Conservation (phyloP, 2,888 invertebrate genomes). For the Drosophila dives region DNA sequence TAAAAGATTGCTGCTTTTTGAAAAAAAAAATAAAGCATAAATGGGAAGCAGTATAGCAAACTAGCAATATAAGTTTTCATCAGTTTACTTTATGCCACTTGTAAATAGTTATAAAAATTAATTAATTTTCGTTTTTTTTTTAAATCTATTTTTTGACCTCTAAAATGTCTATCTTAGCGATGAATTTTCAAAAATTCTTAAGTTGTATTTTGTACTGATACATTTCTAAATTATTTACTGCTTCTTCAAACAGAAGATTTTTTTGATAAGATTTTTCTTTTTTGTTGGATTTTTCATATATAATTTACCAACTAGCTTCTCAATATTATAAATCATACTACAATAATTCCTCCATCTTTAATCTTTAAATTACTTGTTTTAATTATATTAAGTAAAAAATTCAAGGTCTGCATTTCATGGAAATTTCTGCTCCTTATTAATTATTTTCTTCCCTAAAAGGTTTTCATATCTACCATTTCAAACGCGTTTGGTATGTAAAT, state of each 20-base stretch:
- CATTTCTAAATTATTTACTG: neutral
- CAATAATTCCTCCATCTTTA: rapidly evolving
- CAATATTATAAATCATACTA: neutral
- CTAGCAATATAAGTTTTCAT: neutral
- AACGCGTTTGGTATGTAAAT: neutral
- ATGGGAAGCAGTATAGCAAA: neutral
- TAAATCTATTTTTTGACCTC: too few relatives aligned
- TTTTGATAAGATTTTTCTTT: neutral
- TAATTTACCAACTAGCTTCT: neutral
- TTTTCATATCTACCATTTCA: neutral
- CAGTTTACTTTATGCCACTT: neutral
- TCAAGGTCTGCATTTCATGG: neutral
- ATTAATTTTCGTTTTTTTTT: neutral
- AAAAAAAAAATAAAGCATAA: neutral
- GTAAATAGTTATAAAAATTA: neutral
- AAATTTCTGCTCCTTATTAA: neutral
- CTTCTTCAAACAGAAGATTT: neutral
- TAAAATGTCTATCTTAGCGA: too few relatives aligned
- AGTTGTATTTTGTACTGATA: neutral
- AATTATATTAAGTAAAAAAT: neutral
- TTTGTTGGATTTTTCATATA: neutral
- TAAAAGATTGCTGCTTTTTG: slow-evolving; percentile 10
- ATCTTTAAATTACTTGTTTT: neutral
- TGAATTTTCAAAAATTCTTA: neutral
- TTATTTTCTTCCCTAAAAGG: neutral